Evolutionary conservation across 37 sponge, comb jelly and placozoan genomes (phyloP), one percentile per base, ranked within the genome.

Genomic region (Crambe crambe): DNA sequence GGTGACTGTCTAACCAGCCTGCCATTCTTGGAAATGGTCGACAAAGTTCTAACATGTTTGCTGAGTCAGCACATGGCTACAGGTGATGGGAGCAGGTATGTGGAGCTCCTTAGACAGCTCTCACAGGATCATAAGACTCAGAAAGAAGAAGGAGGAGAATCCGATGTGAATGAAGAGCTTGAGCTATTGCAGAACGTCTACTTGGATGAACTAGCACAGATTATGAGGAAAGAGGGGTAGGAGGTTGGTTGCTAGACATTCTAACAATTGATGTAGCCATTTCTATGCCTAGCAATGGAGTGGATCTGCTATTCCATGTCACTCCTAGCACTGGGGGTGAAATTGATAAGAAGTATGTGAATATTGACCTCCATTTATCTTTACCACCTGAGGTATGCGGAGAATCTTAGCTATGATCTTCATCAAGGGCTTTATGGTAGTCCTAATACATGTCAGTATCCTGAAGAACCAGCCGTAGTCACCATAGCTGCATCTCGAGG

Each of bases 251-350:
- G n/a, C n/a, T n/a, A n/a, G n/a, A 47, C 51, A 47, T 47, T 15
- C 51, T 47, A 6, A 32, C 35, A 20, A 58, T 6, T 39, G 27
- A 25, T 8, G n/a, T 56, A 56, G 58, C 75, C 18, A 18, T 47
- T 54, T 30, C 2, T 54, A 10, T 35, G 21, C 51, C 17, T 25
- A 84, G 70, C 20, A 74, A 42, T 64, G 35, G 25, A 43, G 62
- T 34, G 15, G 59, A 42, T 3, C 78, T 90, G 4, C 38, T 9
- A 23, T 58, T 83, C 62, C 91, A 83, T 51, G 17, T 91, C 35
- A 79, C 72, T 21, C 91, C 91, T 20, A 82, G 83, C n/a, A 91
- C 91, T 27, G 91, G 51, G 10, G 91, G 83, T 17, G 78, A 81
- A 15, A 71, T 81, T 67, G 75, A 82, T 29, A 70, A 79, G 25